phyloP scores from a whole-genome alignment of 2,888 invertebrate species.

The Hermaeophaga mercurialis region DNA sequence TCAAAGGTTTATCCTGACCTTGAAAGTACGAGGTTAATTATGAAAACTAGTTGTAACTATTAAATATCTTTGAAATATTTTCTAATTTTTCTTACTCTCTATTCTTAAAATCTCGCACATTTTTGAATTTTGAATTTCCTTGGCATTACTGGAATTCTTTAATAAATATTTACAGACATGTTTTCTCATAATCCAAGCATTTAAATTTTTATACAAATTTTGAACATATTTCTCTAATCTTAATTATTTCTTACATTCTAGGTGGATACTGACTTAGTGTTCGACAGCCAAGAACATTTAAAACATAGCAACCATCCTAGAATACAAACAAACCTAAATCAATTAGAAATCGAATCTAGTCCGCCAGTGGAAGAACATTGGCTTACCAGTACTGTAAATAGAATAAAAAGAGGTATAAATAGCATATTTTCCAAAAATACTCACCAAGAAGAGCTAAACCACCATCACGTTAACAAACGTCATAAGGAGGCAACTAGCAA shows the following conservation, averaged over 20 bases:
- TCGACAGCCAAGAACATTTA: constrained; percentile 52
- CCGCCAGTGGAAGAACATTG: constrained; percentile 49
- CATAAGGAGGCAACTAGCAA: constrained; percentile 42
- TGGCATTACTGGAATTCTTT: too few species aligned
- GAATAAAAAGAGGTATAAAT: constrained; percentile 54
- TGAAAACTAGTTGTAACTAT: too few species aligned
- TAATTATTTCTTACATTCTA: constrained; percentile 47
- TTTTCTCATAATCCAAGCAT: too few species aligned
- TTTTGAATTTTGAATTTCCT: too few species aligned
- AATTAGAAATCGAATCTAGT: constrained; percentile 46
- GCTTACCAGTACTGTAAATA: constrained; percentile 53
- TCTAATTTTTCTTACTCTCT: too few species aligned
- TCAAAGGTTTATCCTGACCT: too few species aligned
- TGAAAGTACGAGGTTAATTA: too few species aligned
- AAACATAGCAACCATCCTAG: constrained; percentile 44
- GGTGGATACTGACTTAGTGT: constrained; percentile 56
- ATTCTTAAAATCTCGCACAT: too few species aligned
- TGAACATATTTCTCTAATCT: too few species aligned
- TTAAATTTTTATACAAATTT: too few species aligned
- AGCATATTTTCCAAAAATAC: constrained; percentile 40
- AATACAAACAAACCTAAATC: constrained; percentile 42
- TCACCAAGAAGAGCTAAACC: constrained; percentile 21
- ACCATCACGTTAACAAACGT: constrained; percentile 31
- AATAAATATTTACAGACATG: too few species aligned
- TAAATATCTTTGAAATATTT: too few species aligned